phyloP scores from a whole-genome alignment of 2,888 invertebrate species.

The Crioceris asparagi region DNA sequence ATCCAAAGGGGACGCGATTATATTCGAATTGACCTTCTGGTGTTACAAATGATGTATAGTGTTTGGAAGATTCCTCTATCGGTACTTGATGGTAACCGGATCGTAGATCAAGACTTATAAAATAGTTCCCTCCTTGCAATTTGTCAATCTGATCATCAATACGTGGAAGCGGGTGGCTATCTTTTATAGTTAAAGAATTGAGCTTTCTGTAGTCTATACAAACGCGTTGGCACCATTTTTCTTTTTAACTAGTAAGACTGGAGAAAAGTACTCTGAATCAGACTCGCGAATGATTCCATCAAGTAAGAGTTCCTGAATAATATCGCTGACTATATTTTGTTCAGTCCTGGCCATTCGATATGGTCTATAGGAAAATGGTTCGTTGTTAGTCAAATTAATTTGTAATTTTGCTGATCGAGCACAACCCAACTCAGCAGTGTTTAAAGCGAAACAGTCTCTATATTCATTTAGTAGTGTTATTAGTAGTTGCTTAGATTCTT shows the following conservation, averaged over 20 bases:
- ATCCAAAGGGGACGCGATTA: constrained; percentile 16
- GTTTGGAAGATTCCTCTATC: constrained; percentile 11
- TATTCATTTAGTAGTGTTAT: not conserved
- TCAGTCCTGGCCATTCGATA: constrained; percentile 18
- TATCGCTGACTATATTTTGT: constrained; percentile 5
- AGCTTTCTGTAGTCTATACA: constrained; percentile 2
- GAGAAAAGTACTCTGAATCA: constrained; percentile 7
- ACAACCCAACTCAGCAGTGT: constrained; percentile 5
- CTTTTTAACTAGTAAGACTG: constrained; percentile 15
- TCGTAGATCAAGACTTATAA: constrained; percentile 15
- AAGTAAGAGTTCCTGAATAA: constrained; percentile 8
- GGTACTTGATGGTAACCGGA: constrained; percentile 18
- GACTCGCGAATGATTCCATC: constrained; percentile 9
- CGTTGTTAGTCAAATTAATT: constrained; percentile 1
- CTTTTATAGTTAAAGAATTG: not conserved
- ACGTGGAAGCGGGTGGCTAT: not conserved
- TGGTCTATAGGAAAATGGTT: constrained; percentile 17
- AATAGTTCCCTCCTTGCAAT: constrained; percentile 15
- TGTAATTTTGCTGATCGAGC: not conserved
- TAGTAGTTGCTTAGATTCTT: constrained; percentile 17
- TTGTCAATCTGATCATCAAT: constrained; percentile 15
- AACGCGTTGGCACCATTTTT: constrained; percentile 11
- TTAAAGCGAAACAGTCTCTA: constrained; percentile 13
- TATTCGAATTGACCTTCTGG: constrained; percentile 16
- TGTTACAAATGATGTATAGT: constrained; percentile 16